A percentile compares a stretch with the other conserved stretches of the same genome.
These are phyloP conservation scores for Orius insidiosus DNA, from an alignment of 1,140 invertebrate species.

Conservation along the genomic window DNA sequence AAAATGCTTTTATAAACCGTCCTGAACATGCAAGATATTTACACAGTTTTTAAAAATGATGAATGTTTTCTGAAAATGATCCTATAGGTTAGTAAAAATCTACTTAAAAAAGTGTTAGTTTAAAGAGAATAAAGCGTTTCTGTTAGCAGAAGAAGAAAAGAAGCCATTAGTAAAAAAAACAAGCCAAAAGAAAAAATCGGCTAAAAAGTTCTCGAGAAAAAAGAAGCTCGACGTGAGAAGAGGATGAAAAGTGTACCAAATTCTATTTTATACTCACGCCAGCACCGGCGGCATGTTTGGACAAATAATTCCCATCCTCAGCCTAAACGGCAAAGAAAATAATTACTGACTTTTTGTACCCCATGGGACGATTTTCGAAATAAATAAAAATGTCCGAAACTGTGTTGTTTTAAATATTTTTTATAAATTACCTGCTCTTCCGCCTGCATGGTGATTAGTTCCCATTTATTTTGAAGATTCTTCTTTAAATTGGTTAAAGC, in stretches of 20 bases:
- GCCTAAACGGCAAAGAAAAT: slow-evolving; percentile 11
- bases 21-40: too few relatives aligned
- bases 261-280: neutral
- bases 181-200: neutral
- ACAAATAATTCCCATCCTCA: slow-evolving; percentile 8
- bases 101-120: too few relatives aligned
- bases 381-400: too few relatives aligned
- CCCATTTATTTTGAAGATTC: slow-evolving; percentile 85
- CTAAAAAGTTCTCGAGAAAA: slow-evolving; percentile 1
- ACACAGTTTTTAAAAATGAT: too few relatives aligned
- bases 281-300: too few relatives aligned
- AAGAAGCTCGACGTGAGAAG: slow-evolving; percentile 5
- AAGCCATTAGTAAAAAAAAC: neutral
- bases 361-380: too few relatives aligned
- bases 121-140: too few relatives aligned
- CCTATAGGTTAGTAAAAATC: too few relatives aligned
- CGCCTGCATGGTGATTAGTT: slow-evolving; percentile 83
- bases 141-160: too few relatives aligned
- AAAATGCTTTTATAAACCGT: too few relatives aligned
- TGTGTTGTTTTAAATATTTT: neutral
- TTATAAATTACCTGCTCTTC: slow-evolving; percentile 62
- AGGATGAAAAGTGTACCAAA: slow-evolving; percentile 8
- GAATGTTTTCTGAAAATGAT: too few relatives aligned
- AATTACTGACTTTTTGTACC: neutral
- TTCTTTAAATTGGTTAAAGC: slow-evolving; percentile 73